Evolutionary conservation across 1,140 invertebrate species (phyloP).

Genomic region (Polyergus mexicanus): DNA sequence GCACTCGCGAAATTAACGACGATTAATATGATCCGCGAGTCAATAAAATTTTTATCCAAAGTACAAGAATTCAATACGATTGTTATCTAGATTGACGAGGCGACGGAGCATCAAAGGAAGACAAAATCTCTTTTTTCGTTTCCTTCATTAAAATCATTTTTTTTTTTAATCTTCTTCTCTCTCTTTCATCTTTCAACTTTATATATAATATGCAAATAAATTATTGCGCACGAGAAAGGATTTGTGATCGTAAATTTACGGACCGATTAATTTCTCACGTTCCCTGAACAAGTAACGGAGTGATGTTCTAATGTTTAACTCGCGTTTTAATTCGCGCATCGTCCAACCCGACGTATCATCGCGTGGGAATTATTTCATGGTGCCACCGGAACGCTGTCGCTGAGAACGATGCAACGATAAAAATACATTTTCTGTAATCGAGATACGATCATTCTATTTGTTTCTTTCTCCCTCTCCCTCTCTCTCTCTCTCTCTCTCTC

Average conservation of each 20-base stretch:
- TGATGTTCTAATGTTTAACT: constrained; percentile 21
- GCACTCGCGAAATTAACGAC: not conserved
- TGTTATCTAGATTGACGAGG: no score
- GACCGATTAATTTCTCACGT: constrained; percentile 33
- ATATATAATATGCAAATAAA: constrained; percentile 17
- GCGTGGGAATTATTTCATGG: constrained; percentile 61
- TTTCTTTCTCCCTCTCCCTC: not conserved
- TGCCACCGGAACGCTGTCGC: constrained; percentile 47
- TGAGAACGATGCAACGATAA: constrained; percentile 61
- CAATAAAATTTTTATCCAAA: not conserved
- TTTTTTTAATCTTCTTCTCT: not conserved
- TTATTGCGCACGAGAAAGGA: no score
- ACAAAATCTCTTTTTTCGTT: not conserved
- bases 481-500: not conserved
- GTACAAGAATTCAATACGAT: not conserved
- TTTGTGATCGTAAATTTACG: not conserved
- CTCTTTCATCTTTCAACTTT: not conserved
- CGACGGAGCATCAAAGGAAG: not conserved
- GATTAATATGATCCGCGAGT: not conserved
- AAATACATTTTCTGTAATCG: constrained; percentile 59
- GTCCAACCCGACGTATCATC: constrained; percentile 36
- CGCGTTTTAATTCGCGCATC: constrained; percentile 42
- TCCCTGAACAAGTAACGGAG: constrained; percentile 16
- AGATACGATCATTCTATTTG: constrained; percentile 27
- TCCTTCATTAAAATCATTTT: not conserved